A percentile compares a stretch with the other conserved stretches of the same genome.
phyloP scores from a whole-genome alignment of 2,797 vertebrate species.

The Lepidocolaptes lacrymiger region DNA sequence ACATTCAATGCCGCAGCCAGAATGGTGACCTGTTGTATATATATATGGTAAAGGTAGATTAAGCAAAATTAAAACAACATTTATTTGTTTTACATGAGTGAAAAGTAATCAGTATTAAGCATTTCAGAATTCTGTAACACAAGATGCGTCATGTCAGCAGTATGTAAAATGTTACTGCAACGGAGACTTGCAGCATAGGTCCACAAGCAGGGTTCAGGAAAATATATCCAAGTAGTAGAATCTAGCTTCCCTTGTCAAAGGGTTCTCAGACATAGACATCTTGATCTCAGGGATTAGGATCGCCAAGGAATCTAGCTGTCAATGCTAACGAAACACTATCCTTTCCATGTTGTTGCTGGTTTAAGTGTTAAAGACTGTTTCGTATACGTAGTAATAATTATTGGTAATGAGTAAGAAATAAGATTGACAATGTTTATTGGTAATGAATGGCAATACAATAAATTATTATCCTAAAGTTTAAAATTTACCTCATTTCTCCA shows the following conservation, averaged over 20 bases:
- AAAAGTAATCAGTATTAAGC: neutral
- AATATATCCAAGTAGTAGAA: neutral
- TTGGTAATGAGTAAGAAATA: neutral
- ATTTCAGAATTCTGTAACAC: neutral
- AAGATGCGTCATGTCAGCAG: neutral
- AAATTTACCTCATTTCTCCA: neutral
- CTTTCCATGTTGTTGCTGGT: neutral
- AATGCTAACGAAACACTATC: neutral
- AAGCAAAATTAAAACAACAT: neutral
- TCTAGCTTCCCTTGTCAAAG: neutral
- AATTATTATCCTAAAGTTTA: neutral
- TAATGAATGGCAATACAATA: neutral
- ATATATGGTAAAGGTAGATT: neutral
- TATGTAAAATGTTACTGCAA: neutral
- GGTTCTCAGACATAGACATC: neutral
- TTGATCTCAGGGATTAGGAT: neutral
- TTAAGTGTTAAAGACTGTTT: neutral
- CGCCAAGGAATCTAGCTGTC: neutral
- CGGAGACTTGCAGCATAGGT: neutral
- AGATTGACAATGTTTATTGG: no score
- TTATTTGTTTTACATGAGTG: neutral
- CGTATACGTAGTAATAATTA: neutral
- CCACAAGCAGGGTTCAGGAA: neutral
- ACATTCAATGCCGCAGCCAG: neutral
- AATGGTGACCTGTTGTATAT: neutral